These are phyloP conservation scores for Isurus oxyrinchus DNA, from an alignment of 2,113 vertebrate genomes.

Conservation along the genomic window DNA sequence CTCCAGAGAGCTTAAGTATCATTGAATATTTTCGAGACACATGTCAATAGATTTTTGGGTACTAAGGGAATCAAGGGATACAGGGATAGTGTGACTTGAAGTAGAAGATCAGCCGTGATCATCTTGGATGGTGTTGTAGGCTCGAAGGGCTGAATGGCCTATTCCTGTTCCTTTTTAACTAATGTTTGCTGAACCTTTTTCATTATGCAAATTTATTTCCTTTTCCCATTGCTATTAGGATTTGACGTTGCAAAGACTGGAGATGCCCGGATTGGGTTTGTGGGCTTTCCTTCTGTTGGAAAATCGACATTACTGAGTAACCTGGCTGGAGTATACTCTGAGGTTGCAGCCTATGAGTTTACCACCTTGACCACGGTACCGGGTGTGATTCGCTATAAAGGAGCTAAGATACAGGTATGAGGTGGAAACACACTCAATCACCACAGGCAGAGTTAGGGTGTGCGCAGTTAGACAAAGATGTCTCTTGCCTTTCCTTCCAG, in stretches of 20 bases:
- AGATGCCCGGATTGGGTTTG: constrained; percentile 94
- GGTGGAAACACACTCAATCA: neutral
- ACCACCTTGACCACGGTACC: constrained; percentile 94
- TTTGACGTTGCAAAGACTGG: constrained; percentile 98
- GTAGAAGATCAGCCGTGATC: too few species aligned
- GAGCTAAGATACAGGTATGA: constrained; percentile 92
- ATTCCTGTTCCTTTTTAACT: neutral
- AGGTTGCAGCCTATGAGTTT: constrained; percentile 96
- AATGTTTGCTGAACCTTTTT: neutral
- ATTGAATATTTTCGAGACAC: too few species aligned
- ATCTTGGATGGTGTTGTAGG: too few species aligned
- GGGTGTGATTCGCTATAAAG: constrained; percentile 95
- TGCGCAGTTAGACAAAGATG: neutral
- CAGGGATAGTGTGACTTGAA: too few species aligned
- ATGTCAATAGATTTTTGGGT: too few species aligned
- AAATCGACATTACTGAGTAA: constrained; percentile 96
- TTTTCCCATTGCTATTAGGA: constrained; percentile 55
- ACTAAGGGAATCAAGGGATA: too few species aligned
- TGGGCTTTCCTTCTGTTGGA: constrained; percentile 94
- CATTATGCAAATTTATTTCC: neutral
- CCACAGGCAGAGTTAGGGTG: neutral
- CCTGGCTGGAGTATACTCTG: constrained; percentile 93
- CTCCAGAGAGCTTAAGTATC: too few species aligned
- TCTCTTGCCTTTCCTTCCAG: neutral
- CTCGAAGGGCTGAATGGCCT: too few species aligned